Conservation (phyloP, 2,113 vertebrate species). For the Tylochromis polylepis region DNA sequence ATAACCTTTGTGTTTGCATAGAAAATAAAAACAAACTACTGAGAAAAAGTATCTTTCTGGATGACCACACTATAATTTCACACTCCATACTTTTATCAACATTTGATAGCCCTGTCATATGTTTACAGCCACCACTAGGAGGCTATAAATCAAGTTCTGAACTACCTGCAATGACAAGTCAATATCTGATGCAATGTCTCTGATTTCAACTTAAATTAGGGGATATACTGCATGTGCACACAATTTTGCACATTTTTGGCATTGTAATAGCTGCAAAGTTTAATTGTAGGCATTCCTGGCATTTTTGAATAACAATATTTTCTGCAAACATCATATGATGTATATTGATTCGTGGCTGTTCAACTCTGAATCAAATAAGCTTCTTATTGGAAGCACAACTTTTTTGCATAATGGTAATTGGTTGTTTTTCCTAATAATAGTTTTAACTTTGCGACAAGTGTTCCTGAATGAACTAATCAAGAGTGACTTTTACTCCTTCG, state of each 20-base stretch:
- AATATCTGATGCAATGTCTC: not conserved
- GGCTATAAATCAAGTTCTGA: not conserved
- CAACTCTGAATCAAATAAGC: not conserved
- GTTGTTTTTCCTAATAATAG: not conserved
- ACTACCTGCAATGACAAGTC: not conserved
- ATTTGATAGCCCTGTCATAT: not conserved
- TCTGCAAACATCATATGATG: not conserved
- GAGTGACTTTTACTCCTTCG: conserved; percentile 11
- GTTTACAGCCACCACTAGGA: not conserved
- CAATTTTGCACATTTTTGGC: not conserved
- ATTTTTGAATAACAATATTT: not conserved
- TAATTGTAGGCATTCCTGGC: too few relatives aligned
- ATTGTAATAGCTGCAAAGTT: too few relatives aligned
- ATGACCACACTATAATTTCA: not conserved
- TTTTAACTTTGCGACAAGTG: not conserved
- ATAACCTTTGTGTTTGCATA: not conserved
- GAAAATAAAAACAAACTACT: not conserved
- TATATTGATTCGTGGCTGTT: not conserved
- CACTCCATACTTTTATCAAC: not conserved
- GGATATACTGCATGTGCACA: not conserved
- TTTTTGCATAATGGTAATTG: not conserved
- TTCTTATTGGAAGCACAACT: not conserved
- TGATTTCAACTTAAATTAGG: not conserved
- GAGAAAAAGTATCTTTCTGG: not conserved
- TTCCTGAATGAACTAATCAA: conserved; percentile 14